Base-by-base conservation (phyloP, 2,113 vertebrate genomes). In the Calyptomena viridis region DNA sequence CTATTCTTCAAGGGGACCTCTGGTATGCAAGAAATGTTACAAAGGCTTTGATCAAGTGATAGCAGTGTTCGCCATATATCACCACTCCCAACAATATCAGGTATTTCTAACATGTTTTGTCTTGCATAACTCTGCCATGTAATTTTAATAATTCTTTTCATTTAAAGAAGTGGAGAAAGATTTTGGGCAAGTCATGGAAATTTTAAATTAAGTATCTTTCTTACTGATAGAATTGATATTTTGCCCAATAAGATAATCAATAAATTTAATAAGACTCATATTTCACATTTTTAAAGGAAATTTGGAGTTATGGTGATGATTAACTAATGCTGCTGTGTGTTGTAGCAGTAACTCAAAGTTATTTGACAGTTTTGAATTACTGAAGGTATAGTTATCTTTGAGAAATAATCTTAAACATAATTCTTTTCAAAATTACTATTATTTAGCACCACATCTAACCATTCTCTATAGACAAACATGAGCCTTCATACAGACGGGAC, bases 21-120 rank as follows among this genome's bases (percentile, higher is more conserved):
- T 80, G 89, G 37, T 55, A 95, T 91, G 84, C 85, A 53, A 83
- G 53, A 94, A 92, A 91, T 85, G 58, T 42, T 82, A 23, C 66
- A 84, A 24, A 64, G 60, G 44, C 74, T 93, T 93, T 94, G 86
- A 92, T 89, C 83, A 81, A 68, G 24, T 75, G 76, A 86, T 87
- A 90, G 50, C 25, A 55, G 27, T 11, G 9, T 27, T 44, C 47
- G 30, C 33, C 56, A 81, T 8, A 8, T n/a, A 59, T 60, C 56
- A 49, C 37, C 46, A 47, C 63, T 95, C 71, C 73, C 78, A 84
- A 22, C 27, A 59, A 75, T 47, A n/a, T 21, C 37, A 89, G 46
- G 53, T 85, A 73, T 94, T 94, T 69, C 37, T 62, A 44, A 69
- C 66, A 68, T 49, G 75, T 35, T 84, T 72, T 37, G 12, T 60